These are phyloP conservation scores for Odontomyia ornata DNA, from an alignment of 2,888 invertebrate genomes.

Conservation along the genomic window DNA sequence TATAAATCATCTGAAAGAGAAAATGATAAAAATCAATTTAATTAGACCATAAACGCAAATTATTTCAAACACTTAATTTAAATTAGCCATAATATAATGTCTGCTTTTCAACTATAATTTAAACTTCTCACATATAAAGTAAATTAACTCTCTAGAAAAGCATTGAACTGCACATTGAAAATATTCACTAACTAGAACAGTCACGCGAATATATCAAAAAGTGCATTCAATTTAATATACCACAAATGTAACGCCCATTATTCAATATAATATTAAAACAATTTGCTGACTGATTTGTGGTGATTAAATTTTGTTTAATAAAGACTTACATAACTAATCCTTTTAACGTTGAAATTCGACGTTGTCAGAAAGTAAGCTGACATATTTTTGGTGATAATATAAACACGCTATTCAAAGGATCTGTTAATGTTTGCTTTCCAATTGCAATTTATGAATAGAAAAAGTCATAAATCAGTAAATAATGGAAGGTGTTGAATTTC, in stretches of 20 bases:
- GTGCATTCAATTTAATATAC: constrained; percentile 34
- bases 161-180: constrained; percentile 40
- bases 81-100: background rate
- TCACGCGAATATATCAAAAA: constrained; percentile 48
- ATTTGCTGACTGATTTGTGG: constrained; percentile 31
- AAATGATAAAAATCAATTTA: constrained; percentile 39
- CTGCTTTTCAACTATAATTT: constrained; percentile 37
- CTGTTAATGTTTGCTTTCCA: no score
- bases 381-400: no score
- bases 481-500: background rate
- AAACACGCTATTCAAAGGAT: no score
- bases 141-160: constrained; percentile 47
- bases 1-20: constrained; percentile 64
- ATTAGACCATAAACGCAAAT: constrained; percentile 11
- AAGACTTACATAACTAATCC: no score
- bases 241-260: constrained; percentile 46
- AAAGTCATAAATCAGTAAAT: no score
- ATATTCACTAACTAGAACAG: constrained; percentile 57
- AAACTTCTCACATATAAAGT: background rate
- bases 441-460: no score
- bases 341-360: no score
- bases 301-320: background rate
- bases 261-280: background rate
- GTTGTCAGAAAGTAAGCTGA: no score
- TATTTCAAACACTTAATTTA: background rate